These are phyloP conservation scores for Ictidomys tridecemlineatus DNA, from an alignment of 2,113 vertebrate species.

Conservation along the genomic window DNA sequence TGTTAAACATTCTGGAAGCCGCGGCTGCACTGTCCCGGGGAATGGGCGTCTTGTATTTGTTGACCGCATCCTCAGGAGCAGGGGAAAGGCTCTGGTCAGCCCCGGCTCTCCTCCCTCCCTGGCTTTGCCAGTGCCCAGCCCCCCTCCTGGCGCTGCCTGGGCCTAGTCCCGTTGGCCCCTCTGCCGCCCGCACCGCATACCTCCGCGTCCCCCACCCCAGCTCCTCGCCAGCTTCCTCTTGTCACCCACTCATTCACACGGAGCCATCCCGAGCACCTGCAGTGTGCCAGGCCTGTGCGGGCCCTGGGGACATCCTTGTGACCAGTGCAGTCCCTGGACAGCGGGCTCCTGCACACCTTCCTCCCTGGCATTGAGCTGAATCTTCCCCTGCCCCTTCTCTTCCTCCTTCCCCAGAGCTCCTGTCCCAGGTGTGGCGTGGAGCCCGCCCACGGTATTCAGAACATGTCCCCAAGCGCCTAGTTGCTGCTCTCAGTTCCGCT, in stretches of 20 bases:
- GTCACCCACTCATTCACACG: too few relatives aligned
- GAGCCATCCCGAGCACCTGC: not conserved
- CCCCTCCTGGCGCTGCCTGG: not conserved
- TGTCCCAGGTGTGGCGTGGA: rapidly evolving
- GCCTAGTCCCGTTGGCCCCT: rapidly evolving
- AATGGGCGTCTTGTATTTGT: rapidly evolving
- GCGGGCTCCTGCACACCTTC: not conserved
- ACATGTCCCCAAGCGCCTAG: not conserved
- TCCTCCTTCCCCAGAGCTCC: not conserved
- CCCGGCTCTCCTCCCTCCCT: too few relatives aligned
- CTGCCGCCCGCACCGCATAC: not conserved
- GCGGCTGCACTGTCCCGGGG: not conserved
- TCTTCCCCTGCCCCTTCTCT: not conserved
- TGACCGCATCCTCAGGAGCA: not conserved
- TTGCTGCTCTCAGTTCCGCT: rapidly evolving
- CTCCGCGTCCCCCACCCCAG: not conserved
- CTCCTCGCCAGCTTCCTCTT: not conserved
- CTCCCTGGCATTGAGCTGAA: rapidly evolving
- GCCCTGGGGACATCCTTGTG: not conserved
- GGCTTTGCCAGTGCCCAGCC: not conserved
- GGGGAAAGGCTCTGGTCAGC: not conserved
- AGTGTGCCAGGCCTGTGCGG: not conserved
- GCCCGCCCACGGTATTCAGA: rapidly evolving
- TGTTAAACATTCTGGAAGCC: not conserved
- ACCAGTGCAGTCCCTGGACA: not conserved